A percentile compares a stretch with the other conserved stretches of the same genome.
phyloP scores from a whole-genome alignment of 2,113 vertebrate genomes.

The Galeopterus variegatus region DNA sequence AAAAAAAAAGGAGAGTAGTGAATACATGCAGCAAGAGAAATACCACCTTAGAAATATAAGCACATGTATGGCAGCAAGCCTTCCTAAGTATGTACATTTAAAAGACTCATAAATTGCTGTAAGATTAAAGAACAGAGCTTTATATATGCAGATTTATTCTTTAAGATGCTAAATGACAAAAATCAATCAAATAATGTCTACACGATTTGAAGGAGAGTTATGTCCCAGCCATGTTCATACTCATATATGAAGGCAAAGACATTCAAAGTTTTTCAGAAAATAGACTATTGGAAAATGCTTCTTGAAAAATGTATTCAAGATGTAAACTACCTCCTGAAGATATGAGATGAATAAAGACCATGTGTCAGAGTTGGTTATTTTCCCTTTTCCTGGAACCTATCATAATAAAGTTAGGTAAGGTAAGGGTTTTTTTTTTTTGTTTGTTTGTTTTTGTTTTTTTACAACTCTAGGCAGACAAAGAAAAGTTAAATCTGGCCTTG shows the following conservation, averaged over 20 bases:
- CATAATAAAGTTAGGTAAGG: neutral
- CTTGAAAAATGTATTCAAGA: neutral
- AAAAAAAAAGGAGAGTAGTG: neutral
- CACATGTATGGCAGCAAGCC: neutral
- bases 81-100: neutral
- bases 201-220: neutral
- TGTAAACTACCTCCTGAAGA: neutral
- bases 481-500: neutral
- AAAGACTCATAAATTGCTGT: neutral
- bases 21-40: neutral
- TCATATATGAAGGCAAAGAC: neutral
- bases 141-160: neutral
- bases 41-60: neutral
- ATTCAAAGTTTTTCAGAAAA: neutral
- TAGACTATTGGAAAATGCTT: neutral
- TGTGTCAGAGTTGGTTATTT: neutral
- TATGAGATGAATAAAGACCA: neutral
- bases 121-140: neutral
- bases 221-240: neutral
- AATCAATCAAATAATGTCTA: neutral
- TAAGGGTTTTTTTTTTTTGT: neutral
- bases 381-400: neutral
- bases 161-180: neutral
- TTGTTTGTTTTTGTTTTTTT: neutral
- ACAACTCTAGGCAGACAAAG: neutral